Conservation (phyloP, 2,888 invertebrate genomes). For the Drosophila koepferae region DNA sequence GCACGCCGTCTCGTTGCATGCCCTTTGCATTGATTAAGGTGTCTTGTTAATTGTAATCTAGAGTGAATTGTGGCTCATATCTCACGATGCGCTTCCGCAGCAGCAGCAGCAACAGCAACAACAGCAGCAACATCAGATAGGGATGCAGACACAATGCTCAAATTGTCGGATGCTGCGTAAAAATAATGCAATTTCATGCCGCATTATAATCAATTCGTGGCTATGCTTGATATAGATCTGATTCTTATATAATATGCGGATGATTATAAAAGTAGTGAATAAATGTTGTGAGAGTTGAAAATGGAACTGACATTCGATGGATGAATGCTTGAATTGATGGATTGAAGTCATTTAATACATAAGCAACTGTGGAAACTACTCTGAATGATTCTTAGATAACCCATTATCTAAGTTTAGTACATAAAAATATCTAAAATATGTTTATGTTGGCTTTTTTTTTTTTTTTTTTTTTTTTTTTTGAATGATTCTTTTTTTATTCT, state of each 20-base stretch:
- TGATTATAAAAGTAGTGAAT: neutral
- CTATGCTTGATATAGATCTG: constrained; percentile 27
- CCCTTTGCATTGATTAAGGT: constrained; percentile 60
- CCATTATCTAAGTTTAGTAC: too few relatives aligned
- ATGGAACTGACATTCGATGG: neutral
- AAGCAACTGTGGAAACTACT: too few relatives aligned
- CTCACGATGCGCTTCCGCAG: constrained; percentile 54
- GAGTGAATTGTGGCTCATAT: constrained; percentile 33
- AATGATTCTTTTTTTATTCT: too few relatives aligned
- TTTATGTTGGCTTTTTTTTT: too few relatives aligned
- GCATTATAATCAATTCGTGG: constrained; percentile 41
- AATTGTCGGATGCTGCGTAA: constrained; percentile 41
- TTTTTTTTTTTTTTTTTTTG: too few relatives aligned
- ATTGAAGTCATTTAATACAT: too few relatives aligned
- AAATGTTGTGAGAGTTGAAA: neutral
- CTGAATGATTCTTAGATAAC: too few relatives aligned
- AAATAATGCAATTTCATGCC: constrained; percentile 67
- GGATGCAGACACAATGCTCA: constrained; percentile 11
- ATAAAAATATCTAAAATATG: too few relatives aligned
- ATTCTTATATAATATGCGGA: constrained; percentile 63
- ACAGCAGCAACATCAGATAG: neutral
- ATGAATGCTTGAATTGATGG: too few relatives aligned
- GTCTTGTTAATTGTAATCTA: constrained; percentile 48
- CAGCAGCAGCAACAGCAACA: neutral
- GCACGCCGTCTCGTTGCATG: constrained; percentile 43